phyloP scores from a whole-genome alignment of 2,797 vertebrate species.

The Pelodytes ibericus region DNA sequence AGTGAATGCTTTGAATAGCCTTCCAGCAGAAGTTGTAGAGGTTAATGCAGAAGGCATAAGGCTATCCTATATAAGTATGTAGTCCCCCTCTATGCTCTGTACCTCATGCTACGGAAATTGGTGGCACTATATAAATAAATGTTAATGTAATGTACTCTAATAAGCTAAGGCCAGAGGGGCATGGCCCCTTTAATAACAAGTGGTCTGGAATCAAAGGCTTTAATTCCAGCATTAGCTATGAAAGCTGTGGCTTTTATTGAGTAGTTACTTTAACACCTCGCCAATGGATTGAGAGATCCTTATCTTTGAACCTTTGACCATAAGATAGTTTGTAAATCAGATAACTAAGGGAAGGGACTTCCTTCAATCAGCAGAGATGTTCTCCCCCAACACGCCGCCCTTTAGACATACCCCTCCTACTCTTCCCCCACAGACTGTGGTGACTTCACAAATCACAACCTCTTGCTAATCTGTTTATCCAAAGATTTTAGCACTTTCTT shows the following conservation, averaged over 20 bases:
- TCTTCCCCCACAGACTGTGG: constrained; percentile 13
- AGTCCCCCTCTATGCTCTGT: too few species aligned
- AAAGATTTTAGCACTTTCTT: constrained; percentile 51
- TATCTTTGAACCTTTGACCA: constrained; percentile 15
- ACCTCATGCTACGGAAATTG: too few species aligned
- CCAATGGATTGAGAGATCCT: constrained; percentile 27
- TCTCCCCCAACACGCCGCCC: background rate
- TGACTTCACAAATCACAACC: constrained; percentile 41
- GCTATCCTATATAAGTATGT: too few species aligned
- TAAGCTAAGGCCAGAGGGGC: too few species aligned
- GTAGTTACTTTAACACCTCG: constrained; percentile 36
- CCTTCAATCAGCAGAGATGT: constrained; percentile 33
- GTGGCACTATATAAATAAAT: too few species aligned
- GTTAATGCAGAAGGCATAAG: too few species aligned
- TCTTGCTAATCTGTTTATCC: constrained; percentile 51
- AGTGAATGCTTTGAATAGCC: too few species aligned
- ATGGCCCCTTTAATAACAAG: too few species aligned
- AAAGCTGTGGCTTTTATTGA: constrained; percentile 34
- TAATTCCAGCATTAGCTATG: constrained; percentile 32
- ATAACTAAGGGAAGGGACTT: constrained; percentile 16
- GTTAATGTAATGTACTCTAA: too few species aligned
- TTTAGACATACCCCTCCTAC: constrained; percentile 2
- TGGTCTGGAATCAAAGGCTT: background rate
- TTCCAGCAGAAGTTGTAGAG: too few species aligned
- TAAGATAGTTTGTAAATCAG: constrained; percentile 37